Evolutionary conservation across 2,797 vertebrate genomes (phyloP), one percentile per base, ranked within the genome.

Genomic region (Capromys pilorides): DNA sequence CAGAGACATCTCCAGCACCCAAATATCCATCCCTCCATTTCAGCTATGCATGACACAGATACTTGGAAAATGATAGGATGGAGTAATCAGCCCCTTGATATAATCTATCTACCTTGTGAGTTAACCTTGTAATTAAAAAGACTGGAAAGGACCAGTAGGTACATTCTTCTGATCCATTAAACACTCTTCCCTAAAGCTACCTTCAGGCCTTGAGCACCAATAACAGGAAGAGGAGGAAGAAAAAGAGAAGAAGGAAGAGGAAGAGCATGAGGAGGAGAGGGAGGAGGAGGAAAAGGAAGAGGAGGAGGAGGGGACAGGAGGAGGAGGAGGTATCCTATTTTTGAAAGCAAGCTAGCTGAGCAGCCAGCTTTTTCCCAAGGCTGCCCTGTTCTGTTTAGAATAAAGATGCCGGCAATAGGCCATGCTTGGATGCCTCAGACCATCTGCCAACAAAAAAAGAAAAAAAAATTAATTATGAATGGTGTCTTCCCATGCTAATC

Each of bases 401-500:
- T 97, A 98, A 98, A 98, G 96, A 88, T 96, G 1, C 51, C 69
- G 96, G 97, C 97, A 97, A 71, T 83, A 98, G 97, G 96, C 97
- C 98, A 96, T 97, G 97, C 94, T 97, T 97, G 97, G 97, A 86
- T 97, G 97, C 97, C 97, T 98, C 93, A 18, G 94, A 98, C 98
- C 98, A 98, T 98, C 98, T 98, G 98, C 98, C 97, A 98, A 98
- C 0, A 33, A 97, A 98, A 98, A 98, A 97, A 97, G 97, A 90
- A 95, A 97, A 97, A 97, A 97, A 98, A 98, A 98, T 97, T 98
- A 98, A 98, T 98, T 98, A 98, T 98, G 98, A 98, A 98, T 98
- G 97, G 98, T 98, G 97, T 98, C 98, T 98, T 98, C 98, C 98
- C 98, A 98, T 98, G 98, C 96, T 98, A 98, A 98, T 98, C 97